These are phyloP conservation scores for Solenopsis fugax DNA, from an alignment of 1,140 invertebrate species.

Conservation along the genomic window DNA sequence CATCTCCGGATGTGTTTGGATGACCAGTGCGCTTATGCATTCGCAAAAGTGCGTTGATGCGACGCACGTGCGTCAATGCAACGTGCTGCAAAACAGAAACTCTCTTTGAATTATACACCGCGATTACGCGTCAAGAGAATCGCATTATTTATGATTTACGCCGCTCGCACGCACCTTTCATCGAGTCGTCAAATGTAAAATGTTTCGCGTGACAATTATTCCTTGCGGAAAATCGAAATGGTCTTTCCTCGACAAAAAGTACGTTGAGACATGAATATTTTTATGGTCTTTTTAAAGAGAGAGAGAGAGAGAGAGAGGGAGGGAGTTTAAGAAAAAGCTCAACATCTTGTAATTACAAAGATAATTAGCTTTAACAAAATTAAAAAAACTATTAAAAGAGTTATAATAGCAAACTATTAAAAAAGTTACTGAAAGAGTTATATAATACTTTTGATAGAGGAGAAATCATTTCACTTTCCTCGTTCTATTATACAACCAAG, in stretches of 20 bases:
- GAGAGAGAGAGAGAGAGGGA: too few relatives aligned
- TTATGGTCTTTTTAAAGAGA: background rate
- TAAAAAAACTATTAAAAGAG: too few relatives aligned
- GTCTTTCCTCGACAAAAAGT: background rate
- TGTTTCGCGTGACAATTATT: background rate
- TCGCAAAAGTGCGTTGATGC: slow-evolving; percentile 17
- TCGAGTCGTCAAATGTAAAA: slow-evolving; percentile 13
- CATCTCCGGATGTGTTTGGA: slow-evolving; percentile 53
- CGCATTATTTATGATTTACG: background rate
- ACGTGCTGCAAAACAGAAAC: slow-evolving; percentile 8
- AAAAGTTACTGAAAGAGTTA: background rate
- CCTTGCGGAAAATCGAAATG: background rate
- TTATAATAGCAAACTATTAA: too few relatives aligned
- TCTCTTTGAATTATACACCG: slow-evolving; percentile 28
- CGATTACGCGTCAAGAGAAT: slow-evolving; percentile 35
- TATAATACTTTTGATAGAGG: background rate
- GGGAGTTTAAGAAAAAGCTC: too few relatives aligned
- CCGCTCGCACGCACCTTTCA: slow-evolving; percentile 28
- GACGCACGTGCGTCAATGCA: slow-evolving; percentile 23
- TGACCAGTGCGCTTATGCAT: background rate
- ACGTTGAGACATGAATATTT: background rate
- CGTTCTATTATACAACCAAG: background rate
- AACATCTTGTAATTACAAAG: too few relatives aligned
- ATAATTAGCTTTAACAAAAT: too few relatives aligned
- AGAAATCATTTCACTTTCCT: background rate